phyloP scores from a whole-genome alignment of 2,888 invertebrate species.

The Terebella lapidaria region DNA sequence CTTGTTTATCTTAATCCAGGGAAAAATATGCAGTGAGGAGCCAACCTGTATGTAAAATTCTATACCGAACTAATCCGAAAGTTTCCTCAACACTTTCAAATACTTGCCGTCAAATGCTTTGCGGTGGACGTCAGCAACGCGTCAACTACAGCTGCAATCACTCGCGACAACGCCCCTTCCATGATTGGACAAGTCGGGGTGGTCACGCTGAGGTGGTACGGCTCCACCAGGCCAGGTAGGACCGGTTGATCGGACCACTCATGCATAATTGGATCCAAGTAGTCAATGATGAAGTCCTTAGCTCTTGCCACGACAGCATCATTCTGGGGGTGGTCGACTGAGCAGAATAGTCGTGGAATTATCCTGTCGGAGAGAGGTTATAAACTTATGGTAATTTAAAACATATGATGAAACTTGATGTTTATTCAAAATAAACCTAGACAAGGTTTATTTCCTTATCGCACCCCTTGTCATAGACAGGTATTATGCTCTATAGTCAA shows the following conservation, averaged over 20 bases:
- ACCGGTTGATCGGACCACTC: slow-evolving; percentile 52
- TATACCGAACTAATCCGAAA: too few species aligned
- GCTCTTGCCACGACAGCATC: slow-evolving; percentile 60
- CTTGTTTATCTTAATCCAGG: too few species aligned
- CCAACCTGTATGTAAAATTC: too few species aligned
- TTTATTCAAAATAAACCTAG: too few species aligned
- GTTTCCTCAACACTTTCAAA: too few species aligned
- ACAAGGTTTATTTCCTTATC: too few species aligned
- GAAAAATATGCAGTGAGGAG: too few species aligned
- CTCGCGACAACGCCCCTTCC: slow-evolving; percentile 60
- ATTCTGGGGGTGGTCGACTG: slow-evolving; percentile 56
- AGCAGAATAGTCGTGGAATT: slow-evolving; percentile 49
- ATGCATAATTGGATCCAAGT: slow-evolving; percentile 44
- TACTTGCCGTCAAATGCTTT: slow-evolving; percentile 64
- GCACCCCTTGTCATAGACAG: too few species aligned
- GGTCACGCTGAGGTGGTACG: slow-evolving; percentile 32
- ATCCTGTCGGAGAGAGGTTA: slow-evolving; percentile 33
- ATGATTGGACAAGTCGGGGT: slow-evolving; percentile 30
- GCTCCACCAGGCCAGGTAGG: slow-evolving; percentile 57
- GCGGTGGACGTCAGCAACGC: slow-evolving; percentile 63
- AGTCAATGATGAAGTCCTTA: slow-evolving; percentile 38
- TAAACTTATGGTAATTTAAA: neutral
- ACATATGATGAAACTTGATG: too few species aligned
- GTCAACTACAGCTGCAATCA: slow-evolving; percentile 58
- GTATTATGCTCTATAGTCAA: too few species aligned